A percentile compares a stretch with the other conserved stretches of the same genome.
These are phyloP conservation scores for Sapayoa aenigma DNA, from an alignment of 2,113 vertebrate genomes.

Conservation along the genomic window DNA sequence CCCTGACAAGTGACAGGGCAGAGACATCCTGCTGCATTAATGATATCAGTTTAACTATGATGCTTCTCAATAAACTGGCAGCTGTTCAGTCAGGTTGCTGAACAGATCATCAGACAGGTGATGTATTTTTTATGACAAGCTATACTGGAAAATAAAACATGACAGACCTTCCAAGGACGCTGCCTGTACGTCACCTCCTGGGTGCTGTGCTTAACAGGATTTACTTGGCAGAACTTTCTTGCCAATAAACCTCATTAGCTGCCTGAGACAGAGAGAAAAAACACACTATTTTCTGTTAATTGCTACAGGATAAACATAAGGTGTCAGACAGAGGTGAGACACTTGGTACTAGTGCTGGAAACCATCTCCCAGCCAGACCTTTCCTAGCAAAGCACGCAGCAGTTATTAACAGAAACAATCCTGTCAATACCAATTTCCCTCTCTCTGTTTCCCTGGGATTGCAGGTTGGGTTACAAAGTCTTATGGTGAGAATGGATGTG, in stretches of 20 bases:
- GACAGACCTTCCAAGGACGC: background rate
- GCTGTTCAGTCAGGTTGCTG: conserved; percentile 4
- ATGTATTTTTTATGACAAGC: conserved; percentile 14
- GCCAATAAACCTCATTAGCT: conserved; percentile 31
- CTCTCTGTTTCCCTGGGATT: background rate
- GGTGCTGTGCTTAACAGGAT: background rate
- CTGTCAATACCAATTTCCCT: background rate
- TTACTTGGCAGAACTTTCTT: conserved; percentile 9
- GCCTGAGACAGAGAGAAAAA: background rate
- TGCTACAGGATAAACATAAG: background rate
- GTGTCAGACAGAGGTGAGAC: background rate
- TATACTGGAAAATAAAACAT: background rate
- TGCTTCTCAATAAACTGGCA: background rate
- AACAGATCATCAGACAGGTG: conserved; percentile 1
- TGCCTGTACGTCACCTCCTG: background rate
- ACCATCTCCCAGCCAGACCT: background rate
- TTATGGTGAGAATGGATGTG: fast-evolving
- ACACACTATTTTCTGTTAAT: background rate
- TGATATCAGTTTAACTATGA: background rate
- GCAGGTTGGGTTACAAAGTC: background rate
- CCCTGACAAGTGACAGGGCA: background rate
- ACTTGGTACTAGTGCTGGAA: background rate
- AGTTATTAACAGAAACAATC: background rate
- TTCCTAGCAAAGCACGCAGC: background rate
- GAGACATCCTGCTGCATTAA: background rate